Evolutionary conservation across 1,140 invertebrate genomes (phyloP).

Genomic region (Diorhabda sublineata): DNA sequence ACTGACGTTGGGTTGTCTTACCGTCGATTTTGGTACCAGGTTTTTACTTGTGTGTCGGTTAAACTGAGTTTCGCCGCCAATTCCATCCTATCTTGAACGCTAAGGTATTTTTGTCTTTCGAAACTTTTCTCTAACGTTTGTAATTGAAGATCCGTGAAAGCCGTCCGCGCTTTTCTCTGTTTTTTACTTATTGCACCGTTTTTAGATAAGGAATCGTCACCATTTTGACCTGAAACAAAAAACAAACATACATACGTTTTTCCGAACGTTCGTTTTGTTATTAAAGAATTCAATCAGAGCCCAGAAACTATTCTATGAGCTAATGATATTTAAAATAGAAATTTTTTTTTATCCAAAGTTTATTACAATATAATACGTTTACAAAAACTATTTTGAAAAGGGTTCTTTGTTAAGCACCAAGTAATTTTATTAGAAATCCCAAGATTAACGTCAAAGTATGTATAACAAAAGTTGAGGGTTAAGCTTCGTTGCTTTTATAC

Average conservation of each 20-base stretch:
- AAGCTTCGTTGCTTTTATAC: too few species aligned
- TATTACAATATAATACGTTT: too few species aligned
- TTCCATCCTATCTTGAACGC: constrained; percentile 98
- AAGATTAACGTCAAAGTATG: too few species aligned
- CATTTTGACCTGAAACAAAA: constrained; percentile 45
- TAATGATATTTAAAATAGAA: too few species aligned
- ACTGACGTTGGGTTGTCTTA: constrained; percentile 49
- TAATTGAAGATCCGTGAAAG: constrained; percentile 97
- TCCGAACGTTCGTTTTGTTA: too few species aligned
- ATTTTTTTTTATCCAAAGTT: too few species aligned
- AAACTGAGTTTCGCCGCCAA: constrained; percentile 92
- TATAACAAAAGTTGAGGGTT: too few species aligned
- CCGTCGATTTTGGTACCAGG: constrained; percentile 99
- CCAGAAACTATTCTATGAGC: too few species aligned
- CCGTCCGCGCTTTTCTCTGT: constrained; percentile 94
- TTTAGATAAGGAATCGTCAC: constrained; percentile 46
- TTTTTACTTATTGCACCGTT: constrained; percentile 76
- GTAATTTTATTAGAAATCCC: too few species aligned
- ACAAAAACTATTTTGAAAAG: too few species aligned
- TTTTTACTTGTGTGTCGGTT: constrained; percentile 98
- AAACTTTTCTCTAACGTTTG: constrained; percentile 97
- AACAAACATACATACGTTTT: neutral
- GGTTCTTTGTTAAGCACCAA: too few species aligned
- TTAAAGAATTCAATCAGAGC: too few species aligned
- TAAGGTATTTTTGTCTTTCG: constrained; percentile 96